Evolutionary conservation across 2,797 vertebrate genomes (phyloP).

Genomic region (Gymnocypris eckloni): DNA sequence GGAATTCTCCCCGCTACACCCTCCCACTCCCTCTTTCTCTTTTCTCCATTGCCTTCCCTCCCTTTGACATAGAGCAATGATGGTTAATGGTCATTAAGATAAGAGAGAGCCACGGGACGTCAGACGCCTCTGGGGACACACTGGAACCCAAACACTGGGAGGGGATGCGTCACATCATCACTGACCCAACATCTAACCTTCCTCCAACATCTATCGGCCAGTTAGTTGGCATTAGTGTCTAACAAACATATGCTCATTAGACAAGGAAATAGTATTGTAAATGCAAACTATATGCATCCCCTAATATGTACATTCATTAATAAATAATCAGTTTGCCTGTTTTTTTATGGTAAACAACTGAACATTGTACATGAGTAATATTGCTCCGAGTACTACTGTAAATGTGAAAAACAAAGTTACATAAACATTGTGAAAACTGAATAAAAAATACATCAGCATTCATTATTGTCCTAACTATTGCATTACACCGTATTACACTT

Average conservation of each 20-base stretch:
- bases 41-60: slow-evolving; percentile 39
- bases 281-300: neutral
- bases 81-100: slow-evolving; percentile 79
- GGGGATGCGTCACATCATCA: slow-evolving; percentile 60
- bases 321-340: neutral
- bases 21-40: slow-evolving; percentile 32
- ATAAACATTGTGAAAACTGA: neutral
- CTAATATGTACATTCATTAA: neutral
- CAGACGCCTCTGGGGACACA: slow-evolving; percentile 69
- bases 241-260: slow-evolving; percentile 33
- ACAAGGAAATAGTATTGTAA: slow-evolving; percentile 20
- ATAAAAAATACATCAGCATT: neutral
- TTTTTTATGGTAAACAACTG: neutral
- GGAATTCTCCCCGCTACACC: slow-evolving; percentile 72
- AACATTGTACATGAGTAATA: neutral
- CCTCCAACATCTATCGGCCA: slow-evolving; percentile 40
- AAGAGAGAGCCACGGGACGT: slow-evolving; percentile 70
- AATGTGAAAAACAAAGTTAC: slow-evolving; percentile 1
- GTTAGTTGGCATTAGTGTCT: slow-evolving; percentile 1
- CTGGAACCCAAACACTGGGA: slow-evolving; percentile 74
- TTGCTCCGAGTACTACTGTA: neutral
- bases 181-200: slow-evolving; percentile 30
- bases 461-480: neutral
- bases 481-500: neutral
- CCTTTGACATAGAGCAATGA: slow-evolving; percentile 77